Base-by-base conservation (phyloP, 2,113 vertebrate genomes). In the Grammomys dolichurus region DNA sequence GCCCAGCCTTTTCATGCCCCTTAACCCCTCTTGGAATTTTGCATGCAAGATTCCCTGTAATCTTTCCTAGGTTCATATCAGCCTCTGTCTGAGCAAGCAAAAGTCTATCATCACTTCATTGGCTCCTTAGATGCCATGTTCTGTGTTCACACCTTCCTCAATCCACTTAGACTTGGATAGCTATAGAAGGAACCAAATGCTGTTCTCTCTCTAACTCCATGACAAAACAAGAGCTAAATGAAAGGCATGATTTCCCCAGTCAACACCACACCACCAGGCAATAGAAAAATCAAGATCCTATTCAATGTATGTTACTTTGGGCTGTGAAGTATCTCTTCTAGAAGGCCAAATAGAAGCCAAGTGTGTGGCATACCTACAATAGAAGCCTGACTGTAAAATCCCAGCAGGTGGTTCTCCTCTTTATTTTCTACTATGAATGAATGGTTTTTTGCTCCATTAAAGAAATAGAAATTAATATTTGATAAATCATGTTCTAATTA, bases 401-500 rank as follows among this genome's bases (percentile, higher is more conserved):
- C 56, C 70, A 56, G 36, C 28, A 76, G 70, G 58, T 67, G 7
- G 19, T 73, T 85, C 75, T 87, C 58, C n/a, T 88, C 28, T 48
- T 78, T 8, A 17, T n/a, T 76, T 3, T 87, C 40, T 40, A 54
- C 31, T n/a, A 24, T 73, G 84, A 75, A 80, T 43, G 89, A 76
- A 78, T 10, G 1, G 6, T 20, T 60, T 46, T 65, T 93, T 70
- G 26, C 43, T 84, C 78, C 63, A 78, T 89, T 95, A 95, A 80
- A 95, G 16, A 88, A 90, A 73, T 86, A 69, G 69, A 65, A 20
- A 93, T 91, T 94, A 89, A 73, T 94, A 92, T 78, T 82, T 65
- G 33, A 78, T 70, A 86, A 77, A 91, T 94, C 10, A 6, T 40
- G 36, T 80, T 96, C 77, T 87, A 60, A 60, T 95, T 90, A 90